A percentile compares a stretch with the other conserved stretches of the same genome.
Conservation (phyloP, 2,113 vertebrate genomes). For the Zosterops pallidus region DNA sequence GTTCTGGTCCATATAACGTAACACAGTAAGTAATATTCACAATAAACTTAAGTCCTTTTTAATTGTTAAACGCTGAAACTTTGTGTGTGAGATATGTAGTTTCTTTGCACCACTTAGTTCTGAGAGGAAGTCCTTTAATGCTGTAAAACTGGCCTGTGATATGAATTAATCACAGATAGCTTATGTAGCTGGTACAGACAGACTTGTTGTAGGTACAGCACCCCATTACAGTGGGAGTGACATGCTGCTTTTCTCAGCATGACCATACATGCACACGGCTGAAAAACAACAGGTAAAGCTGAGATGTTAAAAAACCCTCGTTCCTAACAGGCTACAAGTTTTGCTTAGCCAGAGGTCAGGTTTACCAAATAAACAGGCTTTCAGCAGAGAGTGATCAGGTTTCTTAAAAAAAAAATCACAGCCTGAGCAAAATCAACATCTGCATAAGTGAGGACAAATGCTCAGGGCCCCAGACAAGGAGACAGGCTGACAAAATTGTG, state of each 20-base stretch:
- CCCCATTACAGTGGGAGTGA: neutral
- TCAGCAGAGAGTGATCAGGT: neutral
- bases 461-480: neutral
- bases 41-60: neutral
- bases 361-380: neutral
- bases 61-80: neutral
- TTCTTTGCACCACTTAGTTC: neutral
- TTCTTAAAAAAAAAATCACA: neutral
- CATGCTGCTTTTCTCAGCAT: neutral
- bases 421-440: neutral
- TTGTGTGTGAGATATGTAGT: fast-evolving
- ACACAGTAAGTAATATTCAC: neutral
- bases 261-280: neutral
- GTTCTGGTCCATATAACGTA: neutral
- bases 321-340: neutral
- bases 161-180: neutral
- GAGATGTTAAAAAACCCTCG: neutral
- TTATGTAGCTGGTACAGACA: neutral
- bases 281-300: neutral
- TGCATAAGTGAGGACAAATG: neutral
- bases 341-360: neutral
- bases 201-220: neutral
- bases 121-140: neutral
- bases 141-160: neutral
- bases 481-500: neutral